Base-by-base conservation (phyloP, 2,797 vertebrate genomes). In the Ptychadena robeensis region DNA sequence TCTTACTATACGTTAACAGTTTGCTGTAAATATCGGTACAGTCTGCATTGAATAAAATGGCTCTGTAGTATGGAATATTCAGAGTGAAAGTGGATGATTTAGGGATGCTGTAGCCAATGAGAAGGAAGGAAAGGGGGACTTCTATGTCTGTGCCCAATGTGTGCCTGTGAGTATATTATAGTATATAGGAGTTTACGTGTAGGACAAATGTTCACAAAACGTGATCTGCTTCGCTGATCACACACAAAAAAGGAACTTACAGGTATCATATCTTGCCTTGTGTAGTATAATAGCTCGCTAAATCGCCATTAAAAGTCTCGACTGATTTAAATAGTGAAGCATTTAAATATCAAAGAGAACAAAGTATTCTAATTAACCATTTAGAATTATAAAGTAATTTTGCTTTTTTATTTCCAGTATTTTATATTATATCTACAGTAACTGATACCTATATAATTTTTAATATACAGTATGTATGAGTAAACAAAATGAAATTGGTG, bases 141-240 rank as follows among this genome's bases (percentile, higher is more conserved):
- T 15, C 8, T 11, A 61, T 61, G 10, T 61, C 1, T 61, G 9
- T 28, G 9, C 25, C 59, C 59, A 27, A 1, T 25, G 25, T 61
- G 25, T 9, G n/a, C 48, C 38, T 37, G 9, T 5, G 6, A 53
- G 18, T 4, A 53, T 9, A 37, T 31, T 25, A 22, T 31, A 44
- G 27, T 37, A 14, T 8, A 18, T 3, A 22, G 61, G 63, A 77
- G 38, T 27, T 12, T 67, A 27, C n/a, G 38, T 18, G 2, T 9
- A 2, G 6, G 37, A 35, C 65, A 25, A 28, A 57, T 9, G 4
- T n/a, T 27, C 40, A 78, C 28, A 38, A 53, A 59, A 59, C 27
- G 35, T 63, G 44, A 35, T 65, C 64, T 34, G 35, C 67, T 27
- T 3, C 70, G 37, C 10, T 70, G 15, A 32, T 66, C 76, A 82